These are phyloP conservation scores for Eledone cirrhosa DNA, from an alignment of 2,888 invertebrate genomes.

Conservation along the genomic window DNA sequence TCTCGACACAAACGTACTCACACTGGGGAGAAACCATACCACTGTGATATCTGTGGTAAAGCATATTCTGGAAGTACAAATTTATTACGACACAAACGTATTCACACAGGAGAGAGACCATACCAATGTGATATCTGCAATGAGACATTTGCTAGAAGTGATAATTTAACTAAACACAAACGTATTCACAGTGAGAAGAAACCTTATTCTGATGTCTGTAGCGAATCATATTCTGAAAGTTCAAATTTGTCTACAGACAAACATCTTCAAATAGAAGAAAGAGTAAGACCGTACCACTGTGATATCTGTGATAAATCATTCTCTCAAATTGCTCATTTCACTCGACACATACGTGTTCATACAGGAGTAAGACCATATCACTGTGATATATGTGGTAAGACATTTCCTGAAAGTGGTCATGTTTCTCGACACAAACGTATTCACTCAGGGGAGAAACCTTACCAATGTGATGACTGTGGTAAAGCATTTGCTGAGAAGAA, in stretches of 20 bases:
- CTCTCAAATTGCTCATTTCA: slow-evolving; percentile 47
- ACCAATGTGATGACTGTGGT: neutral
- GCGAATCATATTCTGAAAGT: slow-evolving; percentile 29
- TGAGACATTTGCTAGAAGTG: neutral
- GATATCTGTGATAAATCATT: slow-evolving; percentile 62
- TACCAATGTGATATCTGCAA: slow-evolving; percentile 40
- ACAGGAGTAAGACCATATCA: slow-evolving; percentile 62
- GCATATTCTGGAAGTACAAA: neutral
- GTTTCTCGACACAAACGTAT: neutral
- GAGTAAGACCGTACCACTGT: slow-evolving; percentile 63
- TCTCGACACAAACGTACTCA: slow-evolving; percentile 14
- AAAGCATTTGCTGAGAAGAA: neutral
- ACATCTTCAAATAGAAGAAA: slow-evolving; percentile 67
- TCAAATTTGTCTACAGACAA: slow-evolving; percentile 49
- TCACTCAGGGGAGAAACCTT: neutral
- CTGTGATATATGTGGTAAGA: slow-evolving; percentile 1
- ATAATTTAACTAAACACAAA: neutral
- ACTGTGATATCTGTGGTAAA: slow-evolving; percentile 20
- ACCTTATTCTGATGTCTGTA: slow-evolving; percentile 31
- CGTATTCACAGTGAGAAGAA: slow-evolving; percentile 26
- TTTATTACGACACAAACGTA: neutral
- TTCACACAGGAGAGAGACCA: slow-evolving; percentile 40
- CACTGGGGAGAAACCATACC: slow-evolving; percentile 25
- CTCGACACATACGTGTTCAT: slow-evolving; percentile 24
- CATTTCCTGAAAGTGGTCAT: neutral